These are phyloP conservation scores for Arctopsyche grandis DNA, from an alignment of 1,140 invertebrate genomes.

Conservation along the genomic window DNA sequence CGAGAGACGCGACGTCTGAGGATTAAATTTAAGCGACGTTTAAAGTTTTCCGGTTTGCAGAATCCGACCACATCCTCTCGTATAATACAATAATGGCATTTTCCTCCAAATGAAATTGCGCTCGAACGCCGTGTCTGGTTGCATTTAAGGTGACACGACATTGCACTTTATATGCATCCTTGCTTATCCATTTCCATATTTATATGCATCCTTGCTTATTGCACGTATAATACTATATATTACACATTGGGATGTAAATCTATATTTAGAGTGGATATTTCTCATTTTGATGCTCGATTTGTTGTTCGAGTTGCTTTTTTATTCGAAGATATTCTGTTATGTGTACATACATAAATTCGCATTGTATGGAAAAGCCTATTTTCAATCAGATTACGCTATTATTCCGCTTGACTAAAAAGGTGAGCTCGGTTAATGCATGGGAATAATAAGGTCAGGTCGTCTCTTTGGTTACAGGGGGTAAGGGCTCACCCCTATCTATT, in stretches of 20 bases:
- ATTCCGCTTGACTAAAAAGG: constrained; percentile 3
- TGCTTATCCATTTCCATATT: no score
- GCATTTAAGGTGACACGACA: no score
- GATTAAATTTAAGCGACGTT: constrained; percentile 1
- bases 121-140: background rate
- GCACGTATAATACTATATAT: background rate
- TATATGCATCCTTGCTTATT: no score
- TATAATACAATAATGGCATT: background rate
- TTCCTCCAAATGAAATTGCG: background rate
- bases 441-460: constrained; percentile 17
- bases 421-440: background rate
- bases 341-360: background rate
- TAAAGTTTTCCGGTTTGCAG: background rate
- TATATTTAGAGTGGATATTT: background rate
- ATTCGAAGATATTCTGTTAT: background rate
- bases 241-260: background rate
- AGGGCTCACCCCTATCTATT: background rate
- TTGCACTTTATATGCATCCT: no score
- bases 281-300: no score
- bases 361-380: background rate
- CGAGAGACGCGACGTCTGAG: background rate
- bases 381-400: constrained; percentile 7
- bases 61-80: background rate
- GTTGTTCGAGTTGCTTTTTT: background rate
- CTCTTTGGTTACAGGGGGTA: background rate